A percentile compares a stretch with the other conserved stretches of the same genome.
phyloP scores from a whole-genome alignment of 2,797 vertebrate genomes.

The Intellagama lesueurii region DNA sequence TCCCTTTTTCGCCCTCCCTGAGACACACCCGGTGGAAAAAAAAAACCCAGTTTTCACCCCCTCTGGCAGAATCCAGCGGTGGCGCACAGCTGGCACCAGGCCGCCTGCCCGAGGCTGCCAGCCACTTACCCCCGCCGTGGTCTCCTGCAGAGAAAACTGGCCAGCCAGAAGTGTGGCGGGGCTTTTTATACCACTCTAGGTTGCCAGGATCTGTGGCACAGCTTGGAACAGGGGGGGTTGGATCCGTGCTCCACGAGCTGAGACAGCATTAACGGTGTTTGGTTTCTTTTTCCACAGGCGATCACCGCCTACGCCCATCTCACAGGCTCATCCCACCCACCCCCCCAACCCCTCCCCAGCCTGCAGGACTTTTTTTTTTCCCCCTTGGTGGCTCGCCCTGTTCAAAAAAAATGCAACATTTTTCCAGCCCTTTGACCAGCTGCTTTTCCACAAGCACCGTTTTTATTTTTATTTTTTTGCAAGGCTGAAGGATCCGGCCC shows the following conservation, averaged over 20 bases:
- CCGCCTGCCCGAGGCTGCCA: no score
- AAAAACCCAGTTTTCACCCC: no score
- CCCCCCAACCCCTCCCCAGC: no score
- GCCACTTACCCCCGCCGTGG: conserved; percentile 39
- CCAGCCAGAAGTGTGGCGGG: fast-evolving
- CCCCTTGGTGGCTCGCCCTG: not conserved
- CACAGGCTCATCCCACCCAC: not conserved
- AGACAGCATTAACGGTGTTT: not conserved
- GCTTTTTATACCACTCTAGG: conserved; percentile 12
- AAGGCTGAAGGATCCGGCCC: not conserved
- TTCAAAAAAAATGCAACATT: no score
- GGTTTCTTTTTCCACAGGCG: conserved; percentile 54
- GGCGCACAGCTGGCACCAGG: no score
- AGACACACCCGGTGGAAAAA: no score
- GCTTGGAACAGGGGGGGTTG: not conserved
- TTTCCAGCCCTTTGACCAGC: not conserved
- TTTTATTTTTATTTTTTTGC: no score
- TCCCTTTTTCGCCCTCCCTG: no score
- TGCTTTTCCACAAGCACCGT: not conserved
- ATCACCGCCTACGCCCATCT: not conserved
- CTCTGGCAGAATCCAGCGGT: no score
- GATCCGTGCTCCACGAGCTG: not conserved
- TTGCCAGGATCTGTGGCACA: no score
- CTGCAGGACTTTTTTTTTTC: not conserved
- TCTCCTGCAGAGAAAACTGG: not conserved